Evolutionary conservation across 2,113 vertebrate genomes (phyloP).

Genomic region (Oreamnos americanus): DNA sequence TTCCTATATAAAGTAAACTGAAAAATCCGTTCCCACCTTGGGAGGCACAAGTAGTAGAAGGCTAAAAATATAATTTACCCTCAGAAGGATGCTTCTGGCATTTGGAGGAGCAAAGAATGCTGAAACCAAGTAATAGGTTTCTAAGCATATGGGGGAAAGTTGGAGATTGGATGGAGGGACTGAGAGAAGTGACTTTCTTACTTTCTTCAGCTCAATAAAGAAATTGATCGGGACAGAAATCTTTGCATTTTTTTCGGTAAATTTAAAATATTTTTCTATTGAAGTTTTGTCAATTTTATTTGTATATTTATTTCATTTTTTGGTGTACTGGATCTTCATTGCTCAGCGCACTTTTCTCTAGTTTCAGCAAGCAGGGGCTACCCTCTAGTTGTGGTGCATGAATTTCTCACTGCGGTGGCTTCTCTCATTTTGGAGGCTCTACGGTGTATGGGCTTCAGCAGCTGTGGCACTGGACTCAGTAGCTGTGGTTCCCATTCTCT

Average conservation of each 20-base stretch:
- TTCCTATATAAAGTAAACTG: not conserved
- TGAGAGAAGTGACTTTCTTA: not conserved
- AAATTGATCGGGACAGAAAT: not conserved
- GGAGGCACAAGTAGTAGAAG: not conserved
- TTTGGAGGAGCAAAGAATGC: not conserved
- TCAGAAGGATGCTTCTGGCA: not conserved
- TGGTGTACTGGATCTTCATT: not conserved
- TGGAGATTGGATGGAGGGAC: not conserved
- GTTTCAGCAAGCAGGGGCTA: not conserved
- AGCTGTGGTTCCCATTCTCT: not conserved
- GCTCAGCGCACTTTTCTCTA: not conserved
- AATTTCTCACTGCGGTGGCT: not conserved
- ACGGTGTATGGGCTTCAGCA: not conserved
- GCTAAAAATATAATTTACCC: not conserved
- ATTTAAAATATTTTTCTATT: not conserved
- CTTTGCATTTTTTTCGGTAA: not conserved
- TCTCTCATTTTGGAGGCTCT: not conserved
- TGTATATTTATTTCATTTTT: not conserved
- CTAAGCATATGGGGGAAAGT: not conserved
- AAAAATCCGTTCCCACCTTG: not conserved
- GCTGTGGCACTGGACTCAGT: not conserved
- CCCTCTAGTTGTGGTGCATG: not conserved
- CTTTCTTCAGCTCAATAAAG: not conserved
- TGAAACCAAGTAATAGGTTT: not conserved
- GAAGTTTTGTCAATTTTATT: not conserved